A percentile compares a stretch with the other conserved stretches of the same genome.
Evolutionary conservation across 2,113 vertebrate species (phyloP).

Genomic region (Axis porcinus): DNA sequence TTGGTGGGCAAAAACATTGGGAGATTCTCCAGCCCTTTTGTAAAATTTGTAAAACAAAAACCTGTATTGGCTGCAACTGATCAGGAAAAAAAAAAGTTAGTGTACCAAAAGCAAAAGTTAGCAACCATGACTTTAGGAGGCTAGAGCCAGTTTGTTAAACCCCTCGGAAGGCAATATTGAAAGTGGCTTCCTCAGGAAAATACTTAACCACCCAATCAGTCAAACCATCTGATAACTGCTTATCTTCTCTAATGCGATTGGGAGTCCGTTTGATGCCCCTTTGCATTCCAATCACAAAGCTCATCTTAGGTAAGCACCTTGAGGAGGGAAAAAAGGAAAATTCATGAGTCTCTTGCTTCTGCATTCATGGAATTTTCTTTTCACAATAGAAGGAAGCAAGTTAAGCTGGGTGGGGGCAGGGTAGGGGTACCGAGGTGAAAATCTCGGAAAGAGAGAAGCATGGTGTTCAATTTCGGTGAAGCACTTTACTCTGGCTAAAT

Average conservation of each 20-base stretch:
- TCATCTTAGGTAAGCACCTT: slow-evolving; percentile 49
- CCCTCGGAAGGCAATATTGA: neutral
- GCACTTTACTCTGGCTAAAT: neutral
- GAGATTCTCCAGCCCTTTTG: neutral
- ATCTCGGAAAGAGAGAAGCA: neutral
- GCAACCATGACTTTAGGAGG: neutral
- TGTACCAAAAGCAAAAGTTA: neutral
- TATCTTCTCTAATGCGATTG: neutral
- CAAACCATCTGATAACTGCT: neutral
- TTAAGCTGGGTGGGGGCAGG: neutral
- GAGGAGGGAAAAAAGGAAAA: neutral
- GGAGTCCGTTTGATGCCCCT: neutral
- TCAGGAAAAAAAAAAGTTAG: neutral
- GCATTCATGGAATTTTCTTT: slow-evolving; percentile 42
- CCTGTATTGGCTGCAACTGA: neutral
- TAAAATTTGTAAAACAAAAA: neutral
- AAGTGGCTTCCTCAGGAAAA: neutral
- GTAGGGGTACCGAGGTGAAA: neutral
- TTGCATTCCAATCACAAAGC: neutral
- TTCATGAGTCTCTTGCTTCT: neutral
- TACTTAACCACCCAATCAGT: neutral
- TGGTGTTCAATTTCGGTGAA: neutral
- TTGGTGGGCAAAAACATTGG: neutral
- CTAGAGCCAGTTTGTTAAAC: neutral
- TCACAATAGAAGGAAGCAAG: slow-evolving; percentile 21